Percentiles rank a stretch among this genome's conserved stretches.
Evolutionary conservation across 2,797 vertebrate genomes (phyloP).

Genomic region (Tokudaia tokunoshimensis): DNA sequence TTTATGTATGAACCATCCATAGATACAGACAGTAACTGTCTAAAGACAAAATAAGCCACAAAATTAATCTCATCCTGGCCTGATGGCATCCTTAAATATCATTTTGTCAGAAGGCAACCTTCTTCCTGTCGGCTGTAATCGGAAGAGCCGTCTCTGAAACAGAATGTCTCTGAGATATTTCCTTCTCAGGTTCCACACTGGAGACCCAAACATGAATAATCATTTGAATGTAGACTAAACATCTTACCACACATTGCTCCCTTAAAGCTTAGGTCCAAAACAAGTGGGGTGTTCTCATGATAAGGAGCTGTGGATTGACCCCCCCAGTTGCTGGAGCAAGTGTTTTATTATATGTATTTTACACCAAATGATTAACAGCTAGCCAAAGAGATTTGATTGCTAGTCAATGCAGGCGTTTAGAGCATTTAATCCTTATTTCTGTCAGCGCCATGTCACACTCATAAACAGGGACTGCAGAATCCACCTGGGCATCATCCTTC

Average conservation of each 20-base stretch:
- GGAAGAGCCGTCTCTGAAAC: slow-evolving; percentile 44
- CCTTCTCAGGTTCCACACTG: slow-evolving; percentile 46
- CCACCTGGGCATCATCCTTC: slow-evolving; percentile 85
- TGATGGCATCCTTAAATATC: slow-evolving; percentile 71
- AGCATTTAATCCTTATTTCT: slow-evolving; percentile 83
- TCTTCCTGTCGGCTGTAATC: slow-evolving; percentile 76
- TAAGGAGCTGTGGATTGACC: not conserved
- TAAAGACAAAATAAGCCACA: slow-evolving; percentile 67
- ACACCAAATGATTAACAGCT: slow-evolving; percentile 67
- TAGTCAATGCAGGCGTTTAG: slow-evolving; percentile 70
- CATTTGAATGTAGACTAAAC: slow-evolving; percentile 73
- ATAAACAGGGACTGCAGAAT: slow-evolving; percentile 80
- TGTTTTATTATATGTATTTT: slow-evolving; percentile 52
- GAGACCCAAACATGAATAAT: slow-evolving; percentile 75
- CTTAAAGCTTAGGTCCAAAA: slow-evolving; percentile 70
- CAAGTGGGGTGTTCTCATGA: slow-evolving; percentile 52
- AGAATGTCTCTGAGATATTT: slow-evolving; percentile 68
- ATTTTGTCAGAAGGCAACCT: slow-evolving; percentile 67
- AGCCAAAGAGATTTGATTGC: slow-evolving; percentile 76
- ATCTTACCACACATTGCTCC: slow-evolving; percentile 74
- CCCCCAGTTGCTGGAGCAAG: slow-evolving; percentile 7
- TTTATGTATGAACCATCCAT: slow-evolving; percentile 53
- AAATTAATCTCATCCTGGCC: slow-evolving; percentile 79
- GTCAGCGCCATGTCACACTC: slow-evolving; percentile 83
- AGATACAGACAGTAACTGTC: slow-evolving; percentile 70